phyloP scores from a whole-genome alignment of 2,797 vertebrate species.

The Gallirallus australis region DNA sequence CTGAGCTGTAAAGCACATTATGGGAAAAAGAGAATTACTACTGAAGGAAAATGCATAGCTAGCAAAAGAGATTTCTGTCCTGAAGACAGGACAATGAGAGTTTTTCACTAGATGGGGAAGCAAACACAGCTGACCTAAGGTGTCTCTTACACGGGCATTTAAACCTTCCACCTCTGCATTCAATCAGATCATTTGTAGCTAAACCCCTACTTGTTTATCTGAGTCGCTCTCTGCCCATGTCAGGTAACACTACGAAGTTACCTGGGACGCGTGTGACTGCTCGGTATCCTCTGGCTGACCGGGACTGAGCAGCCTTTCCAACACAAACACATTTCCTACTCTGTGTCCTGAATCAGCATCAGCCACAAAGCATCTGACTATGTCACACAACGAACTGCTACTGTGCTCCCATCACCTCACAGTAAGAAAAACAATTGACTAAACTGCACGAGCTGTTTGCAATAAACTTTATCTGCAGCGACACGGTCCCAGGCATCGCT shows the following conservation, averaged over 20 bases:
- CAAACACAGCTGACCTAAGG: neutral
- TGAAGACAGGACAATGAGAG: neutral
- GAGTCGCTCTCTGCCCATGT: neutral
- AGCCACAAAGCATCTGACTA: neutral
- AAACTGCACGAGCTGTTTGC: neutral
- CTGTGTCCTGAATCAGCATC: neutral
- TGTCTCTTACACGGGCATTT: neutral
- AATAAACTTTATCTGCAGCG: neutral
- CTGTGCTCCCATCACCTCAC: neutral
- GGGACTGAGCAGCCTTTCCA: neutral
- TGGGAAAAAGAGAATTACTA: neutral
- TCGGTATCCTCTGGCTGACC: fast-evolving
- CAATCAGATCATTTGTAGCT: fast-evolving
- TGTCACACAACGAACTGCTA: neutral
- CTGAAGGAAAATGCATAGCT: fast-evolving
- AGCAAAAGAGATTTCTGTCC: fast-evolving
- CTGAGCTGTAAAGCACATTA: conserved; percentile 83
- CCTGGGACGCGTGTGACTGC: fast-evolving
- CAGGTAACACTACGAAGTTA: neutral
- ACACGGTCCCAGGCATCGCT: fast-evolving
- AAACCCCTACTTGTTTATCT: neutral
- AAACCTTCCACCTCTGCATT: neutral
- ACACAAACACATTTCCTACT: neutral
- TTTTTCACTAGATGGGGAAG: neutral
- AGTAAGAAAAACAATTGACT: neutral